phyloP scores from a whole-genome alignment of 1,140 invertebrate genomes.

The Ctenoplectra terminalis region DNA sequence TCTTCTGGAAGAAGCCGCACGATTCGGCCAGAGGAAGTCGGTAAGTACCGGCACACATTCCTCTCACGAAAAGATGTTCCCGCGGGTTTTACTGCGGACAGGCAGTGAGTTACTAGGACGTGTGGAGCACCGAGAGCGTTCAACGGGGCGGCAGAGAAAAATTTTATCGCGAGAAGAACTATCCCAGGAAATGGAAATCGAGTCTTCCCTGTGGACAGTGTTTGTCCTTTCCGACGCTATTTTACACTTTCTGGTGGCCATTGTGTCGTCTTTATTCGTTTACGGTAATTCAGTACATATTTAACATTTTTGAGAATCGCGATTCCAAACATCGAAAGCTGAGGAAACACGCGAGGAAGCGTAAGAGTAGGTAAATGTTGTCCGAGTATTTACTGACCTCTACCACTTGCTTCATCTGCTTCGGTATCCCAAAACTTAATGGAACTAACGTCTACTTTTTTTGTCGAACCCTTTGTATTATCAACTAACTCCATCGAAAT shows the following conservation, averaged over 20 bases:
- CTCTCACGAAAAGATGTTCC: slow-evolving; percentile 12
- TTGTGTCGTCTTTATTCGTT: neutral
- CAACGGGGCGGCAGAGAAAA: neutral
- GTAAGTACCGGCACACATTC: neutral
- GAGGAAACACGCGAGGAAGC: no score
- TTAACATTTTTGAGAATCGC: neutral
- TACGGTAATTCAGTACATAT: neutral
- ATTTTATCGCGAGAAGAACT: neutral
- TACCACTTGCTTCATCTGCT: no score
- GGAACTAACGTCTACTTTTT: no score
- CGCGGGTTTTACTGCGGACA: slow-evolving; percentile 35
- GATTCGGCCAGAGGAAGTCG: neutral
- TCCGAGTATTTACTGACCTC: neutral
- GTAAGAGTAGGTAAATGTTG: neutral
- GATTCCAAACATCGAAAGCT: no score
- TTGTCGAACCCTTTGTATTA: no score
- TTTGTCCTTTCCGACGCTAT: neutral
- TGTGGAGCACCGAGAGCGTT: neutral
- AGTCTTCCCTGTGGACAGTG: neutral
- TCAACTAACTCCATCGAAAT: no score
- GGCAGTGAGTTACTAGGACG: slow-evolving; percentile 25
- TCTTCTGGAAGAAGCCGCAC: no score
- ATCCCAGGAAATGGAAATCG: slow-evolving; percentile 27
- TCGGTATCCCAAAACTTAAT: no score
- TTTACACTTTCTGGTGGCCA: neutral